Evolutionary conservation across 2,888 invertebrate species (phyloP), one percentile per base, ranked within the genome.

Genomic region (Polymixis lichenea): DNA sequence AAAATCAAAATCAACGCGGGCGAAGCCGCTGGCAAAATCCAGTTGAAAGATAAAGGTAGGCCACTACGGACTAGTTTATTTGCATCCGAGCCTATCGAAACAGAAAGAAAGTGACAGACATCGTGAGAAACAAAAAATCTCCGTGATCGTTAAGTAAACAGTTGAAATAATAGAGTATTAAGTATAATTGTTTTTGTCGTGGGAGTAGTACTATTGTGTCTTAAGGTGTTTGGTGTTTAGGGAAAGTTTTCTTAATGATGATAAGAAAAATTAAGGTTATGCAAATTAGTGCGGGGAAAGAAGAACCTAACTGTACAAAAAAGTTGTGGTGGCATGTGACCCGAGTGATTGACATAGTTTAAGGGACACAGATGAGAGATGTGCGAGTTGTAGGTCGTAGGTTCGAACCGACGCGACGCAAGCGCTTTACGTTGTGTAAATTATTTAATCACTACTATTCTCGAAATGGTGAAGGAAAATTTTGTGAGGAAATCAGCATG

Each of bases 111-210:
- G 74, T 61, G 56, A 53, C 55, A 72, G 19, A 0, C 5, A 1
- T 25, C 71, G 84, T 82, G 82, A 72, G 84, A 82, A 75, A 80
- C 17, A 55, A 72, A 82, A 80, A 80, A 38, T 6, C 15, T 74
- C 6, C 28, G 77, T 58, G 72, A 64, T 81, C 58, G 81, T 69
- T 53, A 84, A 75, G 68, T 61, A 79, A 75, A 82, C 68, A 84
- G 71, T 65, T 68, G 60, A 72, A 82, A 74, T 78, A 83, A 82
- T 71, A 74, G 80, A 13, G 74, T 28, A 71, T 51, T 65, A 58
- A 61, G 28, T 43, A 65, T 56, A 72, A 82, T 64, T 60, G 74
- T 46, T 55, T 70, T 71, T 38, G n/a, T 64, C 60, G 80, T 84
- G 84, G 72, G 82, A 84, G 60, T 17, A 13, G 28, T 55, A 55